Evolutionary conservation across 2,888 invertebrate species (phyloP), one percentile per base, ranked within the genome.

Genomic region (Andrena haemorrhoa): DNA sequence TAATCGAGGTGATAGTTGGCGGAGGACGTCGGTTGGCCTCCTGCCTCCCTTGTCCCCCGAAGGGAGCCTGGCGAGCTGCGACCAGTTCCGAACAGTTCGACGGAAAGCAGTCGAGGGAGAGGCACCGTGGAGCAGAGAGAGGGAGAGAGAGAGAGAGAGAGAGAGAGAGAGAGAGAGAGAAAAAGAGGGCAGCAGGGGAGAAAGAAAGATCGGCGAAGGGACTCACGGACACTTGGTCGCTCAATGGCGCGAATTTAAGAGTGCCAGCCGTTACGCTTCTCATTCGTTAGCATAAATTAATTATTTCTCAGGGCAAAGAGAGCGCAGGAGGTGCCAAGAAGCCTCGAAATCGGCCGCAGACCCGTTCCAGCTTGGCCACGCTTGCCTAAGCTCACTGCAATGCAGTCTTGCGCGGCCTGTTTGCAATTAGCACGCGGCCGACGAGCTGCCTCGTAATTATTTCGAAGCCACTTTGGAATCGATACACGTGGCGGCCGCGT

Each of bases 241-340:
- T 93, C 93, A 93, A 93, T 93, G 93, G 93, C 91, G 93, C 93
- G 93, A 93, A 93, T 92, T 93, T 92, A 92, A 93, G 92, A 92
- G 92, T 91, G 90, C 90, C 91, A 91, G 92, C 93, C 93, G 93
- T 93, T 93, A 93, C 93, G 92, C 92, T 92, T 92, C 92, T 93
- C 93, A 90, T 93, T 93, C 93, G 93, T 93, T 93, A 93, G 92
- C 93, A 93, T 93, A 93, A 92, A 93, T 93, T 92, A 93, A 93
- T 93, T 92, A 93, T 93, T 91, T 91, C 90, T 90, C 87, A 86
- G 75, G 72, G 83, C 77, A 56, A 12, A 47, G 70, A 26, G 71
- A 68, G n/a, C 47, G 33, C 49, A 58, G 56, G n/a, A 20, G 41
- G 68, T 56, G 69, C 77, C 76, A 78, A 77, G 77, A 68, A 75